phyloP scores from a whole-genome alignment of 2,888 invertebrate genomes.

The Acronicta leporina region DNA sequence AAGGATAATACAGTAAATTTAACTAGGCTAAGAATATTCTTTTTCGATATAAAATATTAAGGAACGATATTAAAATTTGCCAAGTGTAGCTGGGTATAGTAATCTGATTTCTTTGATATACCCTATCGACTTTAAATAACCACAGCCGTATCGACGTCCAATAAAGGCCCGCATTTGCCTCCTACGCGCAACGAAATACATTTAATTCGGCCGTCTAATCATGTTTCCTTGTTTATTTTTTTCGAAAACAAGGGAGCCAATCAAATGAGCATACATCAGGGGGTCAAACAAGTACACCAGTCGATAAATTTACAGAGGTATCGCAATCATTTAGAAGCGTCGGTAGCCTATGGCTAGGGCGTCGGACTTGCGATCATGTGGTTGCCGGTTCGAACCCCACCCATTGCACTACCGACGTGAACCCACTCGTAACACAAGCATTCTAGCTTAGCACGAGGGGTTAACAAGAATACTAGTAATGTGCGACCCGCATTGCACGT shows the following conservation, averaged over 20 bases:
- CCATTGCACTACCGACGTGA: too few relatives aligned
- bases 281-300: conserved; percentile 24
- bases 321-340: too few relatives aligned
- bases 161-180: conserved; percentile 45
- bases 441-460: too few relatives aligned
- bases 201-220: conserved; percentile 39
- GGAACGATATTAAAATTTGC: not conserved
- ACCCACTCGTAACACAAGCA: too few relatives aligned
- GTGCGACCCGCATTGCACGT: too few relatives aligned
- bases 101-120: conserved; percentile 17
- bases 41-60: not conserved
- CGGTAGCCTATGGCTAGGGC: too few relatives aligned
- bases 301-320: conserved; percentile 68
- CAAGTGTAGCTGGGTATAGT: not conserved
- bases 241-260: conserved; percentile 29
- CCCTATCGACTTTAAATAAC: conserved; percentile 46
- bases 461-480: too few relatives aligned
- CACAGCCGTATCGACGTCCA: conserved; percentile 31
- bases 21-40: too few relatives aligned
- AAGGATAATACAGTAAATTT: too few relatives aligned
- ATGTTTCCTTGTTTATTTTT: conserved; percentile 41
- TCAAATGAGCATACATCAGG: conserved; percentile 34
- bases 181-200: conserved; percentile 37
- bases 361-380: too few relatives aligned
- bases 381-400: too few relatives aligned